Base-by-base conservation (phyloP, 2,113 vertebrate species). In the Dicentrarchus labrax region DNA sequence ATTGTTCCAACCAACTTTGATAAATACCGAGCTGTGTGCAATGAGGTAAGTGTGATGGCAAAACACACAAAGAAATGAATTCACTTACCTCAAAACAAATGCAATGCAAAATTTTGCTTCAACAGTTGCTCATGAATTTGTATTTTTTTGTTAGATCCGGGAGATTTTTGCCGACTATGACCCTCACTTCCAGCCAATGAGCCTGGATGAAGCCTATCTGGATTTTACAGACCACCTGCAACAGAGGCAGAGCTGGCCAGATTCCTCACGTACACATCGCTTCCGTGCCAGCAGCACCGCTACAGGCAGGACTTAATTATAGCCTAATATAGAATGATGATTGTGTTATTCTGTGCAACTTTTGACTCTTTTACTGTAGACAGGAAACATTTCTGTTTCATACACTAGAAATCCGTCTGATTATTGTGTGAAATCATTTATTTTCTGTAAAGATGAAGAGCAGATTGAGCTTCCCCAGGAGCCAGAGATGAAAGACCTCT, bases 171-270 rank as follows among this genome's bases (percentile, higher is more conserved):
- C 95, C 8, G 96, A 98, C 71, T 99, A 99, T 91, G 98, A 99
- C 93, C 95, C 96, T 43, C 92, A 96, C 83, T 99, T 98, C 93
- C 94, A 97, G 95, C 94, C 97, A 59, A 3, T 98, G 96, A 99
- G 98, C 88, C 95, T 99, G 87, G 98, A 99, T 92, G 98, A 99
- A 94, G 98, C 98, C 47, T 99, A 98, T 92, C 91, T 99, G 95
- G 98, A 99, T 85, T 96, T 99, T 90, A 99, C 97, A 86, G 95
- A 97, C 10, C 97, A 99, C 88, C 91, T 99, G 92, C 91, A 96
- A 39, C 94, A 97, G 95, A 96, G 97, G 81, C 89, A 94, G 80
- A 94, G 90, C 80, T 98, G 97, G 97, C 94, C 97, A 30, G 97
- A 99, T 71, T 94, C 96, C 41, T 95, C 89, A 88, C 96, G 97